Conservation (phyloP, 2,113 vertebrate species). For the Microtus pennsylvanicus region DNA sequence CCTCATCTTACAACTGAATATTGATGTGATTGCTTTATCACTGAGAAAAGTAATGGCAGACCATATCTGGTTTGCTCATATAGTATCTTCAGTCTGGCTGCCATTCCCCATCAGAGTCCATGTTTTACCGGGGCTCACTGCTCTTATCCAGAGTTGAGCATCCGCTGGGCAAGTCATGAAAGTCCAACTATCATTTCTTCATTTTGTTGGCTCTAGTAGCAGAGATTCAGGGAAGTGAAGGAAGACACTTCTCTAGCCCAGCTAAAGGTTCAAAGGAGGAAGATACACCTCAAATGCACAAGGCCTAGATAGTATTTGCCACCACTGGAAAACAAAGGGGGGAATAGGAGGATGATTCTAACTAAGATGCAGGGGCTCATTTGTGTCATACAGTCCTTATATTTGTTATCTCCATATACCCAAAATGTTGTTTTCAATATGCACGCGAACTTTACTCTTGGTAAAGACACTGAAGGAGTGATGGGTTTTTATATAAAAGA, state of each 20-base stretch:
- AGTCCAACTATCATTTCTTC: neutral
- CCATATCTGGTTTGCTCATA: neutral
- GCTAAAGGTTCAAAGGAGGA: neutral
- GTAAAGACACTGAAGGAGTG: neutral
- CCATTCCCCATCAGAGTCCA: neutral
- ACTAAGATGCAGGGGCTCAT: neutral
- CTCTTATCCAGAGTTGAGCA: neutral
- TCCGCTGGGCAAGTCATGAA: too few relatives aligned
- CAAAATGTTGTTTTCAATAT: neutral
- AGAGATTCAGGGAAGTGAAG: neutral
- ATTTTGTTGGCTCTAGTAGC: neutral
- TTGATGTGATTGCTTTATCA: neutral
- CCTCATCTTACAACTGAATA: neutral
- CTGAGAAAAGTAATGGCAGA: neutral
- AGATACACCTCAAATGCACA: neutral
- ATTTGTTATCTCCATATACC: neutral
- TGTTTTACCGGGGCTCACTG: neutral
- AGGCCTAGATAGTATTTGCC: neutral
- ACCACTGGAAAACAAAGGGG: neutral
- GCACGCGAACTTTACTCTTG: neutral
- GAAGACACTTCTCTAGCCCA: neutral
- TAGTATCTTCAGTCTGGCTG: neutral
- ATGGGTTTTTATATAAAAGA: neutral
- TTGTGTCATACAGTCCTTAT: neutral
- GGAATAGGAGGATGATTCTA: neutral